A percentile compares a stretch with the other conserved stretches of the same genome.
Evolutionary conservation across 2,797 vertebrate species (phyloP).

Genomic region (Muraenolepis orangiensis): DNA sequence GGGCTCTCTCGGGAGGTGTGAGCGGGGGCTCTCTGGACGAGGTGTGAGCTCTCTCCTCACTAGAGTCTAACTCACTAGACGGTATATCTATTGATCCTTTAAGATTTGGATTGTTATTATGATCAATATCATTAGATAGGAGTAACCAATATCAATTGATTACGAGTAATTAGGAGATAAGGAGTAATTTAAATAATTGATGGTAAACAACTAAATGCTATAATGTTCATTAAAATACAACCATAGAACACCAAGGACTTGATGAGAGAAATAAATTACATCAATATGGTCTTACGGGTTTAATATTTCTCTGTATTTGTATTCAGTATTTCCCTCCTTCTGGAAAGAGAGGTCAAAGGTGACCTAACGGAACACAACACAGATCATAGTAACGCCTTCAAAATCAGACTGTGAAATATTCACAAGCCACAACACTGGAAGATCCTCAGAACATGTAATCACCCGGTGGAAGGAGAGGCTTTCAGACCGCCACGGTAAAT

Average conservation of each 20-base stretch:
- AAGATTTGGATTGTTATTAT: too few relatives aligned
- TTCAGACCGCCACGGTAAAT: constrained; percentile 27
- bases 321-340: neutral
- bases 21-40: too few relatives aligned
- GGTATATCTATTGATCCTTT: too few relatives aligned
- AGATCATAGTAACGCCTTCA: neutral
- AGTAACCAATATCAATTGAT: neutral
- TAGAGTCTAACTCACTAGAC: too few relatives aligned
- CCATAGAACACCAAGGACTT: too few relatives aligned
- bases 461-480: constrained; percentile 8
- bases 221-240: too few relatives aligned
- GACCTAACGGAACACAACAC: neutral
- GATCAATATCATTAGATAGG: neutral
- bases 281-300: too few relatives aligned
- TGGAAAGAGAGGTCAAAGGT: neutral
- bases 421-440: neutral
- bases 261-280: too few relatives aligned
- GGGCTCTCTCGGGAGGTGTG: too few relatives aligned
- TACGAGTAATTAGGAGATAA: too few relatives aligned
- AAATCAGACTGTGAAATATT: neutral
- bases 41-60: too few relatives aligned
- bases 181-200: neutral
- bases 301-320: neutral
- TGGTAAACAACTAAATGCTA: too few relatives aligned
- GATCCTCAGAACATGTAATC: constrained; percentile 13